Evolutionary conservation across 2,888 invertebrate genomes (phyloP), one percentile per base, ranked within the genome.

Genomic region (Spilosoma lubricipeda): DNA sequence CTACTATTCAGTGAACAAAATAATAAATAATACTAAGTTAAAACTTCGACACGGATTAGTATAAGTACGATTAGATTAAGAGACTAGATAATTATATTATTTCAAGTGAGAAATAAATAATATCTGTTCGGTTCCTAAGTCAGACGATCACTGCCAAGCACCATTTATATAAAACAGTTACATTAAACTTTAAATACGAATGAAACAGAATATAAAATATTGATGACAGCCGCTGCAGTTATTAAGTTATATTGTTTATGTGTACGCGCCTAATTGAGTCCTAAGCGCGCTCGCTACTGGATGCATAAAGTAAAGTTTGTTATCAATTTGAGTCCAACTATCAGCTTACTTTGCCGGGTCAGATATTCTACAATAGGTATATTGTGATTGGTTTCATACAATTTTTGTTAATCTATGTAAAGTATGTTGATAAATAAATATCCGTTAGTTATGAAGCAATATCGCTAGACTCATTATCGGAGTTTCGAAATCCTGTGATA

Each of bases 201-300:
- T 70, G 72, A 75, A 13, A 42, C 63, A 1, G 30, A 42, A 63
- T 30, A 5, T 7, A 30, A 13, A 63, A 30, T 63, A 63, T 63
- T 30, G 30, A 63, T 27, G 30, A 63, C 7, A 18, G 18, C 18
- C n/a, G n/a, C n/a, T n/a, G n/a, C n/a, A n/a, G n/a, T 72, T 72
- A 66, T 73, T 36, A 64, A 39, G 56, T 13, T 52, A 68, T 56
- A 45, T 30, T 63, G 18, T 71, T 70, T 78, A 67, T 71, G 67
- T 59, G 71, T 72, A 71, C 77, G 48, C 84, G 78, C 74, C 79
- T 78, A 66, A 73, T 76, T 39, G 56, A 71, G 74, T 72, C 71
- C 72, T 77, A 68, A 71, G 74, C 48, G 11, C 68, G 80, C 64
- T 70, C 66, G 72, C 67, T 63, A 83, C 82, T 84, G 82, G 59